A percentile compares a stretch with the other conserved stretches of the same genome.
Conservation (phyloP, 2,797 vertebrate species). For the Eulemur coronatus region DNA sequence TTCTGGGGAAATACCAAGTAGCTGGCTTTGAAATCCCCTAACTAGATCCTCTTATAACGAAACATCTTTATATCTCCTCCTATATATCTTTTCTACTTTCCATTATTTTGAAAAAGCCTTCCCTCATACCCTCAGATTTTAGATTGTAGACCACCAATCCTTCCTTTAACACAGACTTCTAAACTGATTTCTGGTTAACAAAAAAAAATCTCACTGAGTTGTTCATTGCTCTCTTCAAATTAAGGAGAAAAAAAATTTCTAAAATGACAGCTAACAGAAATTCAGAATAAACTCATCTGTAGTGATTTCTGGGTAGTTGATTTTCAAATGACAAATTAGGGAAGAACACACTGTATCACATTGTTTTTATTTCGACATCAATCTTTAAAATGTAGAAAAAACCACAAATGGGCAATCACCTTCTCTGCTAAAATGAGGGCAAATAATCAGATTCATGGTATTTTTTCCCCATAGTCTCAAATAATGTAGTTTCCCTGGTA, state of each 20-base stretch:
- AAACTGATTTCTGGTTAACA: constrained; percentile 48
- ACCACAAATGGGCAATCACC: background rate
- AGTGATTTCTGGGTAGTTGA: background rate
- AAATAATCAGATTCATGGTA: constrained; percentile 3
- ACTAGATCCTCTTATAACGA: constrained; percentile 54
- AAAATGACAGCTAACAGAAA: background rate
- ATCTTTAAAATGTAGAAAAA: background rate
- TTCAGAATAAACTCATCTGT: constrained; percentile 11
- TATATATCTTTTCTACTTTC: background rate
- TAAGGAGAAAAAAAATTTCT: background rate
- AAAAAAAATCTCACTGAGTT: constrained; percentile 28
- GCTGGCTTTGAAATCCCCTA: constrained; percentile 32
- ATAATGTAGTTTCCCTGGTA: background rate
- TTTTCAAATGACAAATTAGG: constrained; percentile 55
- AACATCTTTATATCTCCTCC: constrained; percentile 55
- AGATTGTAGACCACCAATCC: background rate
- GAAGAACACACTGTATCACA: constrained; percentile 28
- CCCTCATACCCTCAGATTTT: background rate
- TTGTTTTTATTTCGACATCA: constrained; percentile 37
- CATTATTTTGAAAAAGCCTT: constrained; percentile 45
- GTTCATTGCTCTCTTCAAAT: constrained; percentile 1
- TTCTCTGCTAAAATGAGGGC: constrained; percentile 34
- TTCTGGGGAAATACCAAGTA: constrained; percentile 72
- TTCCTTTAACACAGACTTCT: constrained; percentile 45
- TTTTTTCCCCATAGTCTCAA: background rate